Evolutionary conservation across 2,888 invertebrate genomes (phyloP).

Genomic region (Sphaerophoria taeniata): DNA sequence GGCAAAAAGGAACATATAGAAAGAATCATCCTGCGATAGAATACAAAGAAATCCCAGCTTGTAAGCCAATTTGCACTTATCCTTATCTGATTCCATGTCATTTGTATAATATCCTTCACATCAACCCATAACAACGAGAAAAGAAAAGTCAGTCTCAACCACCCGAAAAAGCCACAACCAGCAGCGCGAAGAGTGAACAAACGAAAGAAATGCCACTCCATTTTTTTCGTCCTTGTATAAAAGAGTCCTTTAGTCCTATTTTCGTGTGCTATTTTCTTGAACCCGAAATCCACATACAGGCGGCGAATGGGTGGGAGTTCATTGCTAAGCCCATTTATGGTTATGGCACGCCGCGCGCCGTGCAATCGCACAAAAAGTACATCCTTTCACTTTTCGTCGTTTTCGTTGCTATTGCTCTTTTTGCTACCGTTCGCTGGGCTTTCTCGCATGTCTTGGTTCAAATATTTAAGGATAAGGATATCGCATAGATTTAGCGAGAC

Average conservation of each 20-base stretch:
- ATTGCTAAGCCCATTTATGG: conserved; percentile 83
- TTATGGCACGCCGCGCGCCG: conserved; percentile 83
- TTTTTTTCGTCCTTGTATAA: conserved; percentile 6
- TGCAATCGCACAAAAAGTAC: conserved; percentile 79
- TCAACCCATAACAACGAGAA: too few species aligned
- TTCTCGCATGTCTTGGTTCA: conserved; percentile 67
- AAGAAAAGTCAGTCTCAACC: too few species aligned
- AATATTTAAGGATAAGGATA: conserved; percentile 68
- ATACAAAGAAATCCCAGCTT: conserved; percentile 81
- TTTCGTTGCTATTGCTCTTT: conserved; percentile 54
- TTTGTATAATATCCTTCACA: conserved; percentile 81
- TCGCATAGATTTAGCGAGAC: conserved; percentile 73
- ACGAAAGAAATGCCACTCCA: conserved; percentile 40
- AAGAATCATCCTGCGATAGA: conserved; percentile 65
- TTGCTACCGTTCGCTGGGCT: conserved; percentile 50
- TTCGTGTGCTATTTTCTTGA: conserved; percentile 14
- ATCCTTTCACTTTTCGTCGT: conserved; percentile 61
- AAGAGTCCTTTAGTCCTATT: conserved; percentile 11
- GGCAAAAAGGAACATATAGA: conserved; percentile 10
- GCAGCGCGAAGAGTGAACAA: conserved; percentile 2
- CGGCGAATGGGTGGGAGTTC: conserved; percentile 76
- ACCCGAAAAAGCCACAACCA: conserved; percentile 40
- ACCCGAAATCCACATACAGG: conserved; percentile 12
- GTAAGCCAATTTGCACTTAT: conserved; percentile 83
- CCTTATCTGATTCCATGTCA: conserved; percentile 83